Evolutionary conservation across 2,888 invertebrate species (phyloP), one percentile per base, ranked within the genome.

Genomic region (Octodonta nipae): DNA sequence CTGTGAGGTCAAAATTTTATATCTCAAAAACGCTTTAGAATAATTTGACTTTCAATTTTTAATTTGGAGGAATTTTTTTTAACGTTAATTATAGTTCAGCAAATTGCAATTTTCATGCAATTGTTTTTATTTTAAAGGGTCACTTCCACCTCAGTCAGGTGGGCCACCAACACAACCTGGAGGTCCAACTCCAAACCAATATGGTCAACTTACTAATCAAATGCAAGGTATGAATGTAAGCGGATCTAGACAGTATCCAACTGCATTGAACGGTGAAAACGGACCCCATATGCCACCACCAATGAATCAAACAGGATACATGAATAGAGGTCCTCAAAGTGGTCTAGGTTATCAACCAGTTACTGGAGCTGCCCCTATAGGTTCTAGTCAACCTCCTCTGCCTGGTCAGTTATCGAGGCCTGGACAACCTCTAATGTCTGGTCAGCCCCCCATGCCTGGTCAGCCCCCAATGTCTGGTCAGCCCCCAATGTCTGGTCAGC

Each of bases 241-340:
- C 40, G 58, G 59, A 6, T 49, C 49, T n/a, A 45, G 51, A 28
- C 51, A 50, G 30, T 52, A 50, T 39, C 48, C 56, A 40, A 33
- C 45, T 32, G 42, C 48, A 28, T 47, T 46, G 22, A 54, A 52
- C 40, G 46, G 58, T 2, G 58, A 63, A 48, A 45, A 55, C 2
- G 61, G 61, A 1, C 64, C 64, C 1, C 65, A 66, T 36, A 67
- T 68, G 66, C 67, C 66, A 1, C 66, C 67, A 1, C 30, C 26
- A 8, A n/a, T 49, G 15, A 42, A 34, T 36, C 50, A 48, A 27
- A 55, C 15, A 52, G 55, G 35, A 38, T 56, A 37, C 44, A 43
- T 47, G 38, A 49, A 48, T 13, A 47, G 43, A 30, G 42, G 40
- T 1, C 49, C 47, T 5, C 45, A 28, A 31, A 44, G 40, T n/a